Conservation (phyloP, 2,888 invertebrate genomes). For the Rhingia rostrata region DNA sequence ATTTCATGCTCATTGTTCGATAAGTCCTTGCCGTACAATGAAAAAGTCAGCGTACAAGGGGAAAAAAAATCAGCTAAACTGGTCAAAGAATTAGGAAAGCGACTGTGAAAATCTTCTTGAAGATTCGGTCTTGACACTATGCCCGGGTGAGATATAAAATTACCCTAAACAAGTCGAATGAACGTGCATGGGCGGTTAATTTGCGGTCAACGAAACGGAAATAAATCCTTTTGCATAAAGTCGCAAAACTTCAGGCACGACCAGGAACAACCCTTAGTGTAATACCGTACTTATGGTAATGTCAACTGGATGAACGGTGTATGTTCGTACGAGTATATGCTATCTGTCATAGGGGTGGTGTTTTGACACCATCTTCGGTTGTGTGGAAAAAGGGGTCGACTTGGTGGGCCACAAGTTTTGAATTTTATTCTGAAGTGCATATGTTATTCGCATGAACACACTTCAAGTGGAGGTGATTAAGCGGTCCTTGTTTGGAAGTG, state of each 20-base stretch:
- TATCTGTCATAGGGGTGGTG: conserved; percentile 33
- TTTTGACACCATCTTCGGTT: conserved; percentile 53
- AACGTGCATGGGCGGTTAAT: conserved; percentile 72
- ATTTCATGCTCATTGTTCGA: conserved; percentile 60
- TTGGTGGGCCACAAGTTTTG: conserved; percentile 28
- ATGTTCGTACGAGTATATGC: neutral
- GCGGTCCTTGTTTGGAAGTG: conserved; percentile 25
- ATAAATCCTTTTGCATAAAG: conserved; percentile 71
- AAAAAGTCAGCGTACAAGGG: neutral
- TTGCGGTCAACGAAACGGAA: conserved; percentile 73
- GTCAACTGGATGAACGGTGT: conserved; percentile 32
- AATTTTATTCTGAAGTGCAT: conserved; percentile 53
- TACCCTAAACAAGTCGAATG: conserved; percentile 67
- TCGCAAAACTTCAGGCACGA: conserved; percentile 65
- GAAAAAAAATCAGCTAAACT: neutral
- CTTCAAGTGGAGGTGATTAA: conserved; percentile 68
- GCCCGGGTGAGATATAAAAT: conserved; percentile 37
- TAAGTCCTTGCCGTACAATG: conserved; percentile 37
- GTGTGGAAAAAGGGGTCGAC: conserved; percentile 2
- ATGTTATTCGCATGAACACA: conserved; percentile 69
- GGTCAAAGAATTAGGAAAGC: conserved; percentile 42
- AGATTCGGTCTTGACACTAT: conserved; percentile 25
- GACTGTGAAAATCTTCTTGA: conserved; percentile 49
- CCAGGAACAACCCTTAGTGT: conserved; percentile 57
- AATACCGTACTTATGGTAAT: conserved; percentile 59